These are phyloP conservation scores for Cichlasoma orientale DNA, from an alignment of 2,797 vertebrate genomes.

Conservation along the genomic window DNA sequence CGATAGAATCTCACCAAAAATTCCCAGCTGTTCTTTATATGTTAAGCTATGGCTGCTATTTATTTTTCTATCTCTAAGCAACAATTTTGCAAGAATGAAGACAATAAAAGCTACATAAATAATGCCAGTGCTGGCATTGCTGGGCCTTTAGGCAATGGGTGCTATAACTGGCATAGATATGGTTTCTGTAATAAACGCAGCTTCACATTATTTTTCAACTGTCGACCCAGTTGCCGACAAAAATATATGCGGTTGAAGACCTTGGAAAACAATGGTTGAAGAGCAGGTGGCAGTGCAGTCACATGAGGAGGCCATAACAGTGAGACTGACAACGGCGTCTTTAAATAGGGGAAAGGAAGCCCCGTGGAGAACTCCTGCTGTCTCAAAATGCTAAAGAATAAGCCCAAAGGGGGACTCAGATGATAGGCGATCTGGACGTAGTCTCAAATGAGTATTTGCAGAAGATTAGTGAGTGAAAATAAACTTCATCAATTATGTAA, in stretches of 20 bases:
- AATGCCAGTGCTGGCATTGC: not conserved
- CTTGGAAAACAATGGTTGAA: not conserved
- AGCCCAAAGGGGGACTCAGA: not conserved
- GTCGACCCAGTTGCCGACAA: not conserved
- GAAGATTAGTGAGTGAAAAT: not conserved
- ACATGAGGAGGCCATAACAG: not conserved
- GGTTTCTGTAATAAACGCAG: not conserved
- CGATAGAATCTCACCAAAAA: not conserved
- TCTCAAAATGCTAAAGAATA: not conserved
- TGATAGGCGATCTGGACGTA: not conserved
- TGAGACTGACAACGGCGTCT: not conserved
- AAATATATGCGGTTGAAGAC: not conserved
- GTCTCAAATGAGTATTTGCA: not conserved
- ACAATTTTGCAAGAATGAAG: not conserved
- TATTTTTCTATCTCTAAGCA: not conserved
- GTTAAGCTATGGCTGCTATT: not conserved
- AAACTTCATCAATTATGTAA: slow-evolving; percentile 8
- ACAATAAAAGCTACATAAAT: not conserved
- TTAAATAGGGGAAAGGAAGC: not conserved
- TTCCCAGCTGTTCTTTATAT: not conserved
- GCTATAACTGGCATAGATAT: not conserved
- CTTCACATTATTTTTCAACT: not conserved
- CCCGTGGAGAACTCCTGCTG: not conserved
- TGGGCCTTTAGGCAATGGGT: not conserved
- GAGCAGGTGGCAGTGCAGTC: not conserved